Conservation (phyloP, 2,113 vertebrate species). For the Callocephalon fimbriatum region DNA sequence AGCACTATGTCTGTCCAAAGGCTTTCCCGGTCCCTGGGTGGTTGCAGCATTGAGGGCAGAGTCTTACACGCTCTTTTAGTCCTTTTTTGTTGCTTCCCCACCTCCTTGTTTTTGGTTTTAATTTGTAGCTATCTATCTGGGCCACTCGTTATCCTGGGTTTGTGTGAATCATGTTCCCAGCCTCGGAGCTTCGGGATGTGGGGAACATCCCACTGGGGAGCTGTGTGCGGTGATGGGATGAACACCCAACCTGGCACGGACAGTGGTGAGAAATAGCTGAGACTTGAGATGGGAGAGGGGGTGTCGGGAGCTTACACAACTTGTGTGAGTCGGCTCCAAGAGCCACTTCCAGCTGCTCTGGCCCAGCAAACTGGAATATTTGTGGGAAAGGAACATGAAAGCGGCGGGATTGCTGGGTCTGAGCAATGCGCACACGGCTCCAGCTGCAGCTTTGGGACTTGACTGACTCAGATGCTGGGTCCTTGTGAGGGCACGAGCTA, state of each 20-base stretch:
- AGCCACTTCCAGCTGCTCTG: neutral
- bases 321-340: neutral
- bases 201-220: neutral
- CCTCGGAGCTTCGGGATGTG: accelerated
- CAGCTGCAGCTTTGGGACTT: neutral
- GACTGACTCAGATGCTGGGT: neutral
- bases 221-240: accelerated
- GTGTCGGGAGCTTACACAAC: neutral
- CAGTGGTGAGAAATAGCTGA: neutral
- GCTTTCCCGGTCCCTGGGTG: neutral
- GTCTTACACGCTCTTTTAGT: accelerated
- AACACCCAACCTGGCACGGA: neutral
- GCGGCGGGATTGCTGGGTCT: accelerated
- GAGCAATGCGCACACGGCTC: neutral
- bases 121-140: neutral
- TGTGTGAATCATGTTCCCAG: slow-evolving; percentile 1
- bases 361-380: slow-evolving; percentile 2
- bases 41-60: neutral
- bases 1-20: neutral
- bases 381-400: slow-evolving; percentile 13
- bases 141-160: neutral
- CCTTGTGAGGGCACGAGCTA: accelerated
- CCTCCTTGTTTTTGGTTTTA: neutral
- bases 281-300: neutral
- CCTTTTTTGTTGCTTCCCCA: neutral